phyloP scores from a whole-genome alignment of 2,888 invertebrate species.

The Sussaba pulchella region DNA sequence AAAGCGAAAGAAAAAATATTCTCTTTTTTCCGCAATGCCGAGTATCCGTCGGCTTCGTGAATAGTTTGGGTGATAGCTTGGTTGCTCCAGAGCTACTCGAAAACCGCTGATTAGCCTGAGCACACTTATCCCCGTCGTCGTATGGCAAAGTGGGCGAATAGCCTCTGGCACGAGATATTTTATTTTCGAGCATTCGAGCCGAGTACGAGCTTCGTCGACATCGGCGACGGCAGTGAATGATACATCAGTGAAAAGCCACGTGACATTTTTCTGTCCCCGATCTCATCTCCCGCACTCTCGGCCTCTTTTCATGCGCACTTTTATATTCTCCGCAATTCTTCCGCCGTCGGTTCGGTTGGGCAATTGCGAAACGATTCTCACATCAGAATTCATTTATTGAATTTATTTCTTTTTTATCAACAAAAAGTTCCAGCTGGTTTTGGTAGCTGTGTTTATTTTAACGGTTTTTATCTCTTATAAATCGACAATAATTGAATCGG shows the following conservation, averaged over 20 bases:
- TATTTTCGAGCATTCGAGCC: not conserved
- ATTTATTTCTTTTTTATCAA: too few species aligned
- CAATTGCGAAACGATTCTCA: not conserved
- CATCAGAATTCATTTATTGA: not conserved
- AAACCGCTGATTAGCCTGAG: slow-evolving; percentile 23
- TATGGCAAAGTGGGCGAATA: slow-evolving; percentile 17
- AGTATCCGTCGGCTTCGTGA: slow-evolving; percentile 4
- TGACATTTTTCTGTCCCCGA: slow-evolving; percentile 4
- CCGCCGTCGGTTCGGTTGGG: not conserved
- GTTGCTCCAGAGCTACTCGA: not conserved
- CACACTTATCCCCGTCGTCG: slow-evolving; percentile 10
- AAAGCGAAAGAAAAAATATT: not conserved
- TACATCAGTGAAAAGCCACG: slow-evolving; percentile 22
- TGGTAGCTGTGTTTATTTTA: too few species aligned
- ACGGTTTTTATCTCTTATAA: too few species aligned
- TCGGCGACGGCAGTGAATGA: slow-evolving; percentile 20
- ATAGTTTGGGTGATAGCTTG: slow-evolving; percentile 11
- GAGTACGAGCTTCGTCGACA: slow-evolving; percentile 1
- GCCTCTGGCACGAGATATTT: not conserved
- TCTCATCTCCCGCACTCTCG: slow-evolving; percentile 10
- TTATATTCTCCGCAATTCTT: slow-evolving; percentile 10
- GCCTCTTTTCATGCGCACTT: not conserved
- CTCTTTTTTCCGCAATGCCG: not conserved
- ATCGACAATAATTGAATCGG: too few species aligned
- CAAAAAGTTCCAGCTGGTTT: too few species aligned